Conservation (phyloP, 2,113 vertebrate genomes). For the Sceloporus undulatus region DNA sequence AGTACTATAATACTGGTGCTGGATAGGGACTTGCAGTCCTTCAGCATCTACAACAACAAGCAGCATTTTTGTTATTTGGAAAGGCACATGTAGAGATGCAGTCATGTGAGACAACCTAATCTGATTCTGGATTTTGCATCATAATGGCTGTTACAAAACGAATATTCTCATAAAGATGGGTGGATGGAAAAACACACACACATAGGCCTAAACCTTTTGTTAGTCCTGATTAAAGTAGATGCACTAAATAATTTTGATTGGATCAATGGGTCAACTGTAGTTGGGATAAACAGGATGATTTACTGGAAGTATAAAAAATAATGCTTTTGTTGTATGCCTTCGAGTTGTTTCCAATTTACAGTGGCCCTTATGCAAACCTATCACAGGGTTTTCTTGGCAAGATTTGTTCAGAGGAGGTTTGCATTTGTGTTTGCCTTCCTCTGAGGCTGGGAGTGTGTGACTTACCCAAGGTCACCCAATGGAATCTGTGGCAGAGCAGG, state of each 20-base stretch:
- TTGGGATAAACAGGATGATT: background rate
- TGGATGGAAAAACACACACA: background rate
- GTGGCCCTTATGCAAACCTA: too few relatives aligned
- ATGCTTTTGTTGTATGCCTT: too few relatives aligned
- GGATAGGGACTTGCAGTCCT: background rate
- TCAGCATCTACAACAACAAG: background rate
- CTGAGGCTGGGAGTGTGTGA: too few relatives aligned
- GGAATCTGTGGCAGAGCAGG: too few relatives aligned
- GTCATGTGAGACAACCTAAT: background rate
- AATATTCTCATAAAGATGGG: background rate
- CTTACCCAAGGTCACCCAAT: too few relatives aligned
- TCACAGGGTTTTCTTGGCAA: too few relatives aligned
- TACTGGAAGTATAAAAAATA: background rate
- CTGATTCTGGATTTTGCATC: background rate
- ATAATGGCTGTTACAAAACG: background rate
- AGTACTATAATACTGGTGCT: background rate
- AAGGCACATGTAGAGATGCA: background rate
- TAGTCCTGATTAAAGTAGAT: too few relatives aligned
- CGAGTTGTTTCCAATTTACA: too few relatives aligned
- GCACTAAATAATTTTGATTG: too few relatives aligned
- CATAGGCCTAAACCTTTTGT: background rate
- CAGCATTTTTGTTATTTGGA: background rate
- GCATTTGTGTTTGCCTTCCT: too few relatives aligned
- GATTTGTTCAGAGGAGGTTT: too few relatives aligned
- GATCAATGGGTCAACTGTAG: too few relatives aligned